These are phyloP conservation scores for Antheraea pernyi DNA, from an alignment of 1,140 invertebrate species.

Conservation along the genomic window DNA sequence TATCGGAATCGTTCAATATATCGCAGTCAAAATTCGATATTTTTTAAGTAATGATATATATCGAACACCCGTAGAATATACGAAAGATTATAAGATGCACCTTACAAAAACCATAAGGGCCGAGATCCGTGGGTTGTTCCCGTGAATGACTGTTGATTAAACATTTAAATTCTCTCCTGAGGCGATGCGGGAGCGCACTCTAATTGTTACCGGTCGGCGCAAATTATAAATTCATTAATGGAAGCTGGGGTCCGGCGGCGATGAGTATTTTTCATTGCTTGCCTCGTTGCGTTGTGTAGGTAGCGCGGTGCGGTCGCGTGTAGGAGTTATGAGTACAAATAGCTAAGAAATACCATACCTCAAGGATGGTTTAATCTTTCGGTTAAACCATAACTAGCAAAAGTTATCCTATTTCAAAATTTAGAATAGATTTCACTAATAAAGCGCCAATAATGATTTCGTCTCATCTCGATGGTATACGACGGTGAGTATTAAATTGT, in stretches of 20 bases:
- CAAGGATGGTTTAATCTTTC: background rate
- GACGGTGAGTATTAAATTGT: too few species aligned
- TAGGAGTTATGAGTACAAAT: background rate
- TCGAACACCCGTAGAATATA: background rate
- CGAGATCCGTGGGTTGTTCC: conserved; percentile 34
- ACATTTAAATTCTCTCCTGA: conserved; percentile 44
- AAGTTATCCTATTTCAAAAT: too few species aligned
- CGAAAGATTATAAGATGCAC: background rate
- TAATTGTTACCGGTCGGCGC: conserved; percentile 48
- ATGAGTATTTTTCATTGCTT: conserved; percentile 25
- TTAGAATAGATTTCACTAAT: too few species aligned
- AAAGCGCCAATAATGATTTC: too few species aligned
- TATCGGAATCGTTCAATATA: too few species aligned
- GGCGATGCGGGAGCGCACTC: conserved; percentile 38
- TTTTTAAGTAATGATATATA: too few species aligned
- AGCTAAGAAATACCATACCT: background rate
- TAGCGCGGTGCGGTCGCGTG: background rate
- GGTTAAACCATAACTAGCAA: background rate
- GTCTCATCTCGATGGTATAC: too few species aligned
- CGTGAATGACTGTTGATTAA: conserved; percentile 42
- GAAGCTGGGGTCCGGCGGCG: conserved; percentile 20
- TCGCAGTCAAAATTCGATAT: too few species aligned
- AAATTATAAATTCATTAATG: conserved; percentile 63
- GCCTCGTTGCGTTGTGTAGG: background rate
- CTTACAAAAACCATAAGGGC: conserved; percentile 33